phyloP scores from a whole-genome alignment of 2,113 vertebrate species.

The Larimichthys crocea region DNA sequence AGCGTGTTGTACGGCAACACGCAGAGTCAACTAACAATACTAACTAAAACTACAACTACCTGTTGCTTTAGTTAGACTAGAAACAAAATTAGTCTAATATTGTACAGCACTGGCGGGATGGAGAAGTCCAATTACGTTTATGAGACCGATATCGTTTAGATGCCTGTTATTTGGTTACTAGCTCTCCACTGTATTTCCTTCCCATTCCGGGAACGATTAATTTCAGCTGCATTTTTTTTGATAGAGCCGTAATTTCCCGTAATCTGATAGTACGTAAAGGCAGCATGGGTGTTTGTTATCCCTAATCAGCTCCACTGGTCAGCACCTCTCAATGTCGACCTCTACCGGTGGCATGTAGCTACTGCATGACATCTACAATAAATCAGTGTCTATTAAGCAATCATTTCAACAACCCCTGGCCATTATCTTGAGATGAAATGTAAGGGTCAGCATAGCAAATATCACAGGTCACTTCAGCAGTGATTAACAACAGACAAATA shows the following conservation, averaged over 20 bases:
- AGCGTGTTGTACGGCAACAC: no score
- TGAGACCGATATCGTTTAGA: background rate
- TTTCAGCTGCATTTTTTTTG: background rate
- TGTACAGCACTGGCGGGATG: no score
- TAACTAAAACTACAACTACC: no score
- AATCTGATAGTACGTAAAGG: background rate
- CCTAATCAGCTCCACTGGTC: no score
- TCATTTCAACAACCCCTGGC: background rate
- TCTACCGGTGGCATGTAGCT: slow-evolving; percentile 17
- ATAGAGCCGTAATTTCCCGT: background rate
- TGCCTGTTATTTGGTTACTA: background rate
- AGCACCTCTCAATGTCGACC: background rate
- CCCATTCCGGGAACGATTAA: background rate
- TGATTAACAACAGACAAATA: background rate
- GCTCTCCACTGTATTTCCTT: background rate
- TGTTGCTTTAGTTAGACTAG: no score
- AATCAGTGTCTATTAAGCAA: background rate
- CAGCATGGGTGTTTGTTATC: background rate
- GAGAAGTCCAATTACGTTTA: background rate
- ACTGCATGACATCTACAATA: background rate
- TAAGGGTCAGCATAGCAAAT: no score
- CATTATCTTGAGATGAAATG: background rate
- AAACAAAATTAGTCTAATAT: no score
- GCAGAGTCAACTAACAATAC: no score
- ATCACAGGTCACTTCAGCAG: background rate